Base-by-base conservation (phyloP, 2,888 invertebrate species). In the Limnephilus lunatus region DNA sequence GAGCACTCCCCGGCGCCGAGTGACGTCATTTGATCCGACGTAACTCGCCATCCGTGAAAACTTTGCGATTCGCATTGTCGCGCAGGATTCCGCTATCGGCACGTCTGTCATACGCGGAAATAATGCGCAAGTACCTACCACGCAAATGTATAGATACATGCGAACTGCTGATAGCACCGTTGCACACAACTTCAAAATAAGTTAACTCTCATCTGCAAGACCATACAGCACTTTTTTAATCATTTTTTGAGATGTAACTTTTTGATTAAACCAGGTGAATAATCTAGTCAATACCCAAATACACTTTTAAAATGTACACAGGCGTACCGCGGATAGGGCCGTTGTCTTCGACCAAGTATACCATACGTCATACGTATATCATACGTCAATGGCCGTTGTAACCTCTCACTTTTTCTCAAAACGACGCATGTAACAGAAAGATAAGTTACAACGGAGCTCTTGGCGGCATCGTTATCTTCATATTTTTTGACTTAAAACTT, bases 61-160 rank as follows among this genome's bases (percentile, higher is more conserved):
- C 5, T 81, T 89, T n/a, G n/a, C 89, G 15, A 89, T 31, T 39
- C 89, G 30, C 14, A 89, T 68, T 35, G 80, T 80, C 68, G 39
- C 19, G 25, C 25, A 25, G 39, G 80, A 89, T 87, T 53, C 48
- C 53, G 87, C 44, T 87, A 44, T 87, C 53, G 87, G 87, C 44
- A 87, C 48, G 87, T 53, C 87, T 48, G 83, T 32, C 83, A 32
- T 25, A 31, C 83, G 35, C 35, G 32, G 83, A 68, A 68, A 68
- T 68, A 68, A 68, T 68, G 19, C 53, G 19, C 25, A 68, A 68
- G 25, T 68, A 7, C 53, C 53, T 68, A 7, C 53, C 53, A 68
- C 19, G 19, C 53, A 68, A 53, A 19, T 53, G 0, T 25, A 83
- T 83, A 32, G 35, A 39, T 25, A 35, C 31, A 30, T 35, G 12